Base-by-base conservation (phyloP, 2,888 invertebrate species). In the Platycheirus albimanus region DNA sequence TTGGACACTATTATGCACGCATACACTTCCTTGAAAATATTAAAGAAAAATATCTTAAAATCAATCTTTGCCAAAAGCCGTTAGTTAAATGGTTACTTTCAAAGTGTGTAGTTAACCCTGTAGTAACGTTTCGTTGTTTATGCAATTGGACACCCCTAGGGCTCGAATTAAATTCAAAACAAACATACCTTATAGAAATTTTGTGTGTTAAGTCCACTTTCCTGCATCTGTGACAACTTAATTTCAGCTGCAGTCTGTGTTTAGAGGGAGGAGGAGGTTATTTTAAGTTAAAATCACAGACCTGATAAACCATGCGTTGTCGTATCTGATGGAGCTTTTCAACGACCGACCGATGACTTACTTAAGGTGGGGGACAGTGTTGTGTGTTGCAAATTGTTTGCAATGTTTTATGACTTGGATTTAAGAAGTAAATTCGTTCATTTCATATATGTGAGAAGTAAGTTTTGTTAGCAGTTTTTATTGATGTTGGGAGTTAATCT, bases 161-260 rank as follows among this genome's bases (percentile, higher is more conserved):
- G 43, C 43, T 43, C 45, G 24, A 52, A 30, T 58, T 72, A 15
- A 38, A 30, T 61, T 52, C 43, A 78, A 78, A 45, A 49, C 30
- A 78, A 79, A 79, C 67, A 74, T 17, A 67, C 17, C 56, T 4
- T 58, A 13, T 24, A 24, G 56, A 61, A 58, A 64, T 47, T 28
- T 41, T 4, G 17, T 17, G 51, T 41, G 36, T 51, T 20, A 17
- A 52, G 76, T 28, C n/a, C 38, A 58, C 15, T 41, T 58, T 38
- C 52, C 33, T 66, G 58, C 52, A 41, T 56, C 49, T 75, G 69
- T 75, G 79, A 80, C 79, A 80, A 75, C 75, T 80, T 69, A 80
- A 80, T 80, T 38, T 36, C 15, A 63, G 74, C 69, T 38, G 7
- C 28, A 20, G 38, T 15, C 45, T 38, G 56, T 52, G 38, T 41